phyloP scores from a whole-genome alignment of 1,140 invertebrate genomes.

The Eciton burchellii region DNA sequence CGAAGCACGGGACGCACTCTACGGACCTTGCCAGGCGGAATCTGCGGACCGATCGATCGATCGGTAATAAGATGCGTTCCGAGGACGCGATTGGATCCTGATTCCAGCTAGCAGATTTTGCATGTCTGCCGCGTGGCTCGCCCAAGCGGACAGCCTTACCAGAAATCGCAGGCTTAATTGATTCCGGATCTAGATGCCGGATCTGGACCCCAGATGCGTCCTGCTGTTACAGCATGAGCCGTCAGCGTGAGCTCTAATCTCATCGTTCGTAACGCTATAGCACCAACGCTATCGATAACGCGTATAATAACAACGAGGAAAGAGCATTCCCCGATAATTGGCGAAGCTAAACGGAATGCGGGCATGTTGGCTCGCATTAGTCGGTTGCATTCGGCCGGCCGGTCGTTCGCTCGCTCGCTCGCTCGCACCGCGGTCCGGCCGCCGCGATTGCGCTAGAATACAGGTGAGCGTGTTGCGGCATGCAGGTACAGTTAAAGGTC shows the following conservation, averaged over 20 bases:
- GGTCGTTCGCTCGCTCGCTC: slow-evolving; percentile 7
- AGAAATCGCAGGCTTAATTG: background rate
- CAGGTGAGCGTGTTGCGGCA: slow-evolving; percentile 82
- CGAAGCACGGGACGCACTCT: background rate
- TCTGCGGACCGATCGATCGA: background rate
- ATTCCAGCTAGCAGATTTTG: background rate
- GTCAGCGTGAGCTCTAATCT: slow-evolving; percentile 14
- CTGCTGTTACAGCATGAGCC: background rate
- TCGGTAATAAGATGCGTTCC: background rate
- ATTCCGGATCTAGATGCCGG: background rate
- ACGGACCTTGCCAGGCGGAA: too few species aligned
- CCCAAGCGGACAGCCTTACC: too few species aligned
- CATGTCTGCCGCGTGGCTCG: background rate
- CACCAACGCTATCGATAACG: background rate
- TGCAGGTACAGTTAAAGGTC: slow-evolving; percentile 84
- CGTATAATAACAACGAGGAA: slow-evolving; percentile 29
- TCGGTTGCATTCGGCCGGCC: slow-evolving; percentile 43
- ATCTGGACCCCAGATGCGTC: background rate
- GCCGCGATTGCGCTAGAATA: slow-evolving; percentile 74
- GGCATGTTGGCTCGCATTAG: slow-evolving; percentile 58
- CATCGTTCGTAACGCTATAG: background rate
- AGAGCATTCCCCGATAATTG: slow-evolving; percentile 45
- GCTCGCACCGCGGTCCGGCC: slow-evolving; percentile 32
- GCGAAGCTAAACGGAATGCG: slow-evolving; percentile 51
- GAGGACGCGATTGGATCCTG: background rate